Conservation (phyloP, 2,797 vertebrate genomes). For the Harpagifer antarcticus region DNA sequence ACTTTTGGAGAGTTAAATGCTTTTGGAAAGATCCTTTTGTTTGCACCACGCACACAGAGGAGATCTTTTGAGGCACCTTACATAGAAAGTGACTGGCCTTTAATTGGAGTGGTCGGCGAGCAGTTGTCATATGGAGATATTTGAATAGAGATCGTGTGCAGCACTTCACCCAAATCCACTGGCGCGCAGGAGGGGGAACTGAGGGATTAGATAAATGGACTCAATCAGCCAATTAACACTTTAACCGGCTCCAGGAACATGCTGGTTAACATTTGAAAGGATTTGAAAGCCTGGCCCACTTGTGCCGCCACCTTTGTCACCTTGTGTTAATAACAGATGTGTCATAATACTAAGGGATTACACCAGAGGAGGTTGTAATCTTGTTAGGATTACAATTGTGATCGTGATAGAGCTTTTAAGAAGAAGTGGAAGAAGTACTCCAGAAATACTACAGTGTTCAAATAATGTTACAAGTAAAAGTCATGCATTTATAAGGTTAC, state of each 20-base stretch:
- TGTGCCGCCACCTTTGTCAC: conserved; percentile 63
- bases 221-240: conserved; percentile 86
- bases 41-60: conserved; percentile 84
- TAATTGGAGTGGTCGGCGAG: conserved; percentile 83
- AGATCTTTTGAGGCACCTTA: conserved; percentile 67
- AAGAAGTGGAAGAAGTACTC: too few relatives aligned
- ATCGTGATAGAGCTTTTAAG: not conserved
- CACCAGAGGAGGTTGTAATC: conserved; percentile 72
- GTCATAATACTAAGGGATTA: conserved; percentile 77
- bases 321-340: conserved; percentile 79
- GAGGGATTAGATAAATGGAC: conserved; percentile 87
- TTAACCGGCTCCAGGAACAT: conserved; percentile 71
- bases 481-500: too few relatives aligned
- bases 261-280: conserved; percentile 86
- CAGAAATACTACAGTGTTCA: too few relatives aligned
- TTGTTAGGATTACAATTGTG: conserved; percentile 60
- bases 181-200: conserved; percentile 75
- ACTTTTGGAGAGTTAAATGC: conserved; percentile 80
- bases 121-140: conserved; percentile 90
- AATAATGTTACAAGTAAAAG: too few relatives aligned
- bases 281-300: conserved; percentile 46
- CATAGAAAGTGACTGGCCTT: conserved; percentile 87
- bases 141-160: conserved; percentile 86
- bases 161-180: conserved; percentile 88
- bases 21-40: conserved; percentile 90